Evolutionary conservation across 2,888 invertebrate genomes (phyloP).

Genomic region (Ochropleura leucogaster): DNA sequence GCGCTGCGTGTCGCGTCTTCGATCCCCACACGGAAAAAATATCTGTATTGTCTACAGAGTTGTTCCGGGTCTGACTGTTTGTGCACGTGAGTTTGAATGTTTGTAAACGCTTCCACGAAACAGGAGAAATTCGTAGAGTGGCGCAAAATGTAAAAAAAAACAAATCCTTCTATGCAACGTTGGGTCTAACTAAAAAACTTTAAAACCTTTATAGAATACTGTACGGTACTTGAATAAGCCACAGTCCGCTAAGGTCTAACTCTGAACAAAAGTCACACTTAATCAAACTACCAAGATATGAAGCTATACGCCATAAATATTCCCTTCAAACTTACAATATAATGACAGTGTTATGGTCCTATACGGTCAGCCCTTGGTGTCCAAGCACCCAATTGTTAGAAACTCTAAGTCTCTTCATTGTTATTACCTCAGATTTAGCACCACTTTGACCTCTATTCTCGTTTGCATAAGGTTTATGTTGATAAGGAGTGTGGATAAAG

Average conservation of each 20-base stretch:
- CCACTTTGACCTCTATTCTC: background rate
- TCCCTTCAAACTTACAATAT: slow-evolving; percentile 4
- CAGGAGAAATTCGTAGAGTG: too few relatives aligned
- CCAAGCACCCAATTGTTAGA: slow-evolving; percentile 40
- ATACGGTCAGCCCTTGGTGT: slow-evolving; percentile 23
- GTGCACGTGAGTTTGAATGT: too few relatives aligned
- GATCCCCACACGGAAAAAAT: too few relatives aligned
- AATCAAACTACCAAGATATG: slow-evolving; percentile 3
- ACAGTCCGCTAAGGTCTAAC: background rate
- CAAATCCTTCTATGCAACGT: background rate
- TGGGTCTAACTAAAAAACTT: background rate
- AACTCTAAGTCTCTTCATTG: background rate
- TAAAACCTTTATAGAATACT: background rate
- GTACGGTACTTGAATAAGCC: background rate
- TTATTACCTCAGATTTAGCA: background rate
- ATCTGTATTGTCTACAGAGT: too few relatives aligned
- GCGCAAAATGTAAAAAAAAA: too few relatives aligned
- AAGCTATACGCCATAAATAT: background rate
- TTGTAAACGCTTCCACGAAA: too few relatives aligned
- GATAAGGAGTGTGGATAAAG: slow-evolving; percentile 4
- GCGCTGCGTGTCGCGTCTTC: too few relatives aligned
- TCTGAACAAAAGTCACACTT: background rate
- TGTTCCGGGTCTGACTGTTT: too few relatives aligned
- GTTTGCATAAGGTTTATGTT: background rate
- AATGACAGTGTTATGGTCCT: slow-evolving; percentile 27